A percentile compares a stretch with the other conserved stretches of the same genome.
These are phyloP conservation scores for Apus apus DNA, from an alignment of 2,113 vertebrate species.

Conservation along the genomic window DNA sequence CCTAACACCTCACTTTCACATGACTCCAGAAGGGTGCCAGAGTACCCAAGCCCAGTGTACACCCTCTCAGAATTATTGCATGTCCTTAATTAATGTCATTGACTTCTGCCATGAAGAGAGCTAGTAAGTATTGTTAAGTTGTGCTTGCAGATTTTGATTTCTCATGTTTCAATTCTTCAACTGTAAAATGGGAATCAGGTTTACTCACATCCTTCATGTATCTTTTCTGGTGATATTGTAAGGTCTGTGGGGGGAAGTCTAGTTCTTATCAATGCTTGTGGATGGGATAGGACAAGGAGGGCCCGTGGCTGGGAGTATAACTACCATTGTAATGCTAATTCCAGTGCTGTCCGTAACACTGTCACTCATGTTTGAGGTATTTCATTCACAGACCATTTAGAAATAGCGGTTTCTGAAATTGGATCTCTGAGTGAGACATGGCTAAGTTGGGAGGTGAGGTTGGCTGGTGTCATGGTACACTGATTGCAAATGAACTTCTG, in stretches of 20 bases:
- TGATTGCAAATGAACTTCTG: neutral
- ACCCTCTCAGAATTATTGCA: neutral
- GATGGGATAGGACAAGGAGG: neutral
- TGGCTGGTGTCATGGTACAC: neutral
- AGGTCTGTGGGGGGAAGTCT: neutral
- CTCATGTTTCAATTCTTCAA: neutral
- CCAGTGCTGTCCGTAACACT: neutral
- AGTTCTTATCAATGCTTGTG: neutral
- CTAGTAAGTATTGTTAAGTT: neutral
- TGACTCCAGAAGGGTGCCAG: neutral
- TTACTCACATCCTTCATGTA: neutral
- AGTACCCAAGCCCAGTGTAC: neutral
- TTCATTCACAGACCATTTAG: neutral
- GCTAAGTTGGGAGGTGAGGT: neutral
- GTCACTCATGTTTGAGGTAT: neutral
- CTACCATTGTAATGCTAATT: neutral
- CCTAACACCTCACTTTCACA: neutral
- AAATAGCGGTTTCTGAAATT: neutral
- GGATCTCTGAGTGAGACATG: neutral
- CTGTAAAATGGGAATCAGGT: neutral
- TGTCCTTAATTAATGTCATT: accelerated
- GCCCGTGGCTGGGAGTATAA: neutral
- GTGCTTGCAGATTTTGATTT: neutral
- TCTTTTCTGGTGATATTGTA: neutral
- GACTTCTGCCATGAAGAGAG: neutral